Evolutionary conservation across 37 sponge, comb jelly and placozoan genomes (phyloP), one percentile per base, ranked within the genome.

Genomic region (Oscarella lobularis): DNA sequence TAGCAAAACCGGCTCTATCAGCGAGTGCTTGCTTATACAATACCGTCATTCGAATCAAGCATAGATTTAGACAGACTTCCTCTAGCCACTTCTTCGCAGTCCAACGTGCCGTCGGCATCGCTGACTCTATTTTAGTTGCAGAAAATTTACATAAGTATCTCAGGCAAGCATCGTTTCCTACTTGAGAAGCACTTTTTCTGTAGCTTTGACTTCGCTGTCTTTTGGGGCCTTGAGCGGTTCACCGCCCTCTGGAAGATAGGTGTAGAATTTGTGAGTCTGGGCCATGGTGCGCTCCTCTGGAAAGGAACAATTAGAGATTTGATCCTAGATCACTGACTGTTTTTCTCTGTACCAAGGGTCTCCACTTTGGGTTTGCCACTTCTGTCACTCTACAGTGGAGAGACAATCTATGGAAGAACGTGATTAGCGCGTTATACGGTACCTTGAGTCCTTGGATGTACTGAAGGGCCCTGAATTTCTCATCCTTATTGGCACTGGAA

Each of bases 401-500:
- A n/a, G n/a, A n/a, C n/a, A n/a, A n/a, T n/a, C n/a, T 34, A 20
- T 0, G 1, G 32, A 36, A 33, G 82, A 37, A 38, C 3, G 35
- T 40, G 67, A 38, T 48, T n/a, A n/a, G n/a, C n/a, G n/a, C n/a
- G n/a, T n/a, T n/a, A n/a, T n/a, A 14, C 4, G 5, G 6, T 20
- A 85, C 89, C 87, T 92, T 92, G 54, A 97, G 39, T 3, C 79
- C 79, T 41, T 89, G 88, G 0, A 88, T 60, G 74, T 76, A 90
- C 74, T 97, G 98, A 2, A 86, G 80, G 37, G 88, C 98, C 76
- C 87, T 97, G 82, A 90, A 85, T 75, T 86, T 87, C 84, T 97
- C 98, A 75, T 97, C 95, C 80, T 97, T 97, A 80, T 97, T 97
- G 76, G 85, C 81, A 0, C 87, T 90, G 65, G 82, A 85, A 3